A percentile compares a stretch with the other conserved stretches of the same genome.
phyloP scores from a whole-genome alignment of 2,888 invertebrate genomes.

The Oligia fasciuncula region DNA sequence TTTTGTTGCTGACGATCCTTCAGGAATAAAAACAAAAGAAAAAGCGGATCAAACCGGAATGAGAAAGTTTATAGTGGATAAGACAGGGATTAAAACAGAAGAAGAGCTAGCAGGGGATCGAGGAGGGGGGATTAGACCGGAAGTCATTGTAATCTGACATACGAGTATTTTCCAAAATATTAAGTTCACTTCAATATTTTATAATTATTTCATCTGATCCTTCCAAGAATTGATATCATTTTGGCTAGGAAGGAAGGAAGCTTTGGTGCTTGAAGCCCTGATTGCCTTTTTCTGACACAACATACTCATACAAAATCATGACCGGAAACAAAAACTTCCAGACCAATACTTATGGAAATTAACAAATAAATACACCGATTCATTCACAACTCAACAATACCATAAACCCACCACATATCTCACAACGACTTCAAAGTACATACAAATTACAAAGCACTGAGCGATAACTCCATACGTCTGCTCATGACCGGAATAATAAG shows the following conservation, averaged over 20 bases:
- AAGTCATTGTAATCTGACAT: not conserved
- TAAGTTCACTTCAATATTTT: not conserved
- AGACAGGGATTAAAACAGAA: too few species aligned
- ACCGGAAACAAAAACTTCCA: slow-evolving; percentile 1
- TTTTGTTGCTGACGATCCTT: too few species aligned
- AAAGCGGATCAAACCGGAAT: too few species aligned
- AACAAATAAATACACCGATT: slow-evolving; percentile 33
- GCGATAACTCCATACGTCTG: slow-evolving; percentile 54
- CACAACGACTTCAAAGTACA: slow-evolving; percentile 44
- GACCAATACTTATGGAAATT: slow-evolving; percentile 15
- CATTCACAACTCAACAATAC: slow-evolving; percentile 50
- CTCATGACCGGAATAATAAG: slow-evolving; percentile 60
- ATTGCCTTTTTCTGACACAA: too few species aligned
- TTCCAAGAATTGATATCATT: not conserved
- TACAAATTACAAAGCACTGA: slow-evolving; percentile 56
- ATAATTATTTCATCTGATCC: too few species aligned
- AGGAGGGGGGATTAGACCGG: too few species aligned
- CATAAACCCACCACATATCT: slow-evolving; percentile 39
- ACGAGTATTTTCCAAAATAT: not conserved
- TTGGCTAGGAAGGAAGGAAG: not conserved
- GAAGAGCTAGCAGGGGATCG: too few species aligned
- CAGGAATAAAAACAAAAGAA: too few species aligned
- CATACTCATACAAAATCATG: not conserved
- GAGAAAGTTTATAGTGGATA: too few species aligned
- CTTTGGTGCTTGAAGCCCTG: not conserved